Evolutionary conservation across 2,113 vertebrate genomes (phyloP), one percentile per base, ranked within the genome.

Genomic region (Triplophysa rosa): DNA sequence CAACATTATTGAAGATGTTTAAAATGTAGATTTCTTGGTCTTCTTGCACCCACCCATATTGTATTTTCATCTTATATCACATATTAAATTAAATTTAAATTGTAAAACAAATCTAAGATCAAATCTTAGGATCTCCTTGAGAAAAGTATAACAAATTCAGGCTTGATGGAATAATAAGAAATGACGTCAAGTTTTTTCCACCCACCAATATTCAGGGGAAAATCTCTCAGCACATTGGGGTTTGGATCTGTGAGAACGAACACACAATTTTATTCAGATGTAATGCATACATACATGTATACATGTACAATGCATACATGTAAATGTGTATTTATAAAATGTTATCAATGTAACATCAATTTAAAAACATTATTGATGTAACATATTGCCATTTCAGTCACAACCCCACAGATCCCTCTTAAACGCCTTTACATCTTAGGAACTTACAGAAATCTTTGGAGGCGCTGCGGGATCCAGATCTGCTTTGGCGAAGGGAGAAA

Each of bases 381-480:
- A n/a, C n/a, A n/a, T 45, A 45, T 45, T 24, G 21, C 13, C 37
- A 67, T 7, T 24, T 10, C 66, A 49, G n/a, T 14, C 21, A 19
- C 23, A 21, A 16, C 11, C 29, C 40, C n/a, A 71, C 11, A 71
- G 26, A 56, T 10, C 47, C 13, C 9, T 13, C 19, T 58, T 26
- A 6, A 11, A 23, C 24, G 13, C 56, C 19, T 58, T 5, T 21
- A 29, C 29, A 29, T 29, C 10, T 23, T 12, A 40, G 13, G 42
- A 67, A 95, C 94, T 95, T 88, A 96, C 93, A 93, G 92, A 95
- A 94, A 77, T 93, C 91, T 80, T 91, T 92, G 73, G 92, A 87
- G 83, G 91, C 91, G 70, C 88, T 79, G 67, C 90, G 86, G 0
- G 89, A 91, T 42, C 88, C 87, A 23, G 87, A 78, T 79, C 79